A percentile compares a stretch with the other conserved stretches of the same genome.
phyloP scores from a whole-genome alignment of 1,140 invertebrate species.

The Dendroctonus valens region DNA sequence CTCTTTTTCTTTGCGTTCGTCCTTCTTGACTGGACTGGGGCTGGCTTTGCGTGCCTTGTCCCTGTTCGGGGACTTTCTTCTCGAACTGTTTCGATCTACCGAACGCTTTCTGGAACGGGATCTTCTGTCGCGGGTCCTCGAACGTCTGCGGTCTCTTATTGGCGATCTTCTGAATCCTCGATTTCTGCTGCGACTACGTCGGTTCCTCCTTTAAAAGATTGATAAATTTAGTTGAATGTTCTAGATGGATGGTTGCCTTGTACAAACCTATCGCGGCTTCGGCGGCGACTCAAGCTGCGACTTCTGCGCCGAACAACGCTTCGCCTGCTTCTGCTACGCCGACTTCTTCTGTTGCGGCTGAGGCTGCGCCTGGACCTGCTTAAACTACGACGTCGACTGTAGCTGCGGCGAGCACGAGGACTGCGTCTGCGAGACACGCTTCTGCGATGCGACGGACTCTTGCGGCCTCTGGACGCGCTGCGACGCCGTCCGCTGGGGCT shows the following conservation, averaged over 20 bases:
- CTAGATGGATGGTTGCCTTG: conserved; percentile 4
- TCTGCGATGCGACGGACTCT: conserved; percentile 35
- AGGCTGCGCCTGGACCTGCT: conserved; percentile 36
- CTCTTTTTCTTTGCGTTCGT: conserved; percentile 30
- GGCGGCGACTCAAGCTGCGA: conserved; percentile 43
- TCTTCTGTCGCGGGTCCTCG: conserved; percentile 41
- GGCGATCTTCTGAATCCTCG: conserved; percentile 39
- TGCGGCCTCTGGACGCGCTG: conserved; percentile 39
- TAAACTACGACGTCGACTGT: conserved; percentile 36
- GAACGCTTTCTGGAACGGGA: conserved; percentile 45
- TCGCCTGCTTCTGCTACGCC: conserved; percentile 33
- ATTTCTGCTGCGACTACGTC: conserved; percentile 43
- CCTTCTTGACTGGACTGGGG: conserved; percentile 39
- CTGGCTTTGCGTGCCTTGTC: conserved; percentile 39
- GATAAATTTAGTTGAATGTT: background rate
- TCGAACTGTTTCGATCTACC: conserved; percentile 40
- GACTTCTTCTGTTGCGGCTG: conserved; percentile 28
- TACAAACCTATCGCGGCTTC: conserved; percentile 49
- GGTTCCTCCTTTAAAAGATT: too few species aligned
- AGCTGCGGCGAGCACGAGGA: conserved; percentile 37
- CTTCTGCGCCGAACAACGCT: conserved; percentile 36
- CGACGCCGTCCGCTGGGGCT: conserved; percentile 39
- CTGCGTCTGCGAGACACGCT: conserved; percentile 34
- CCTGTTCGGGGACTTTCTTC: conserved; percentile 41
- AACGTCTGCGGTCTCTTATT: conserved; percentile 35